Percentiles rank a stretch among this genome's conserved stretches.
Conservation (phyloP, 2,888 invertebrate genomes). For the Drosophila incognita region DNA sequence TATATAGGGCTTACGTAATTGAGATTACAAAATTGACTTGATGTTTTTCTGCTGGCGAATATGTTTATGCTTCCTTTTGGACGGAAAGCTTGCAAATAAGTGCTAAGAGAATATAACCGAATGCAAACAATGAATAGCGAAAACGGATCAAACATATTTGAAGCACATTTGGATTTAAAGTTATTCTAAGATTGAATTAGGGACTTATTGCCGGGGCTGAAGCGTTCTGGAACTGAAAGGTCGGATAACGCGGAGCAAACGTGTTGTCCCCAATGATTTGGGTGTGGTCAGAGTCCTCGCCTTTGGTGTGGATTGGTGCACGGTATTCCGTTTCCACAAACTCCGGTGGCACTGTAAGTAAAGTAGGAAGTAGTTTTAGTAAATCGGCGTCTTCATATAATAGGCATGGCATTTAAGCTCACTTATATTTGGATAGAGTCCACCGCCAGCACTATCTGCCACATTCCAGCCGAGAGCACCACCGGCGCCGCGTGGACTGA, state of each 20-base stretch:
- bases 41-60: constrained; percentile 28
- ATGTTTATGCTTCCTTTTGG: constrained; percentile 54
- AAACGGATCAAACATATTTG: constrained; percentile 14
- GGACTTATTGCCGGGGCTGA: constrained; percentile 85
- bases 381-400: no score
- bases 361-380: neutral
- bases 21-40: constrained; percentile 49
- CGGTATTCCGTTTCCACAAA: constrained; percentile 88
- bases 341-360: constrained; percentile 87
- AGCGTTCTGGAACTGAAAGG: constrained; percentile 87
- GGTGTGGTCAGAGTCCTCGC: constrained; percentile 88
- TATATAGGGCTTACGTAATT: constrained; percentile 17
- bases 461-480: constrained; percentile 85
- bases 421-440: constrained; percentile 86
- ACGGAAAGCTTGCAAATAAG: constrained; percentile 56
- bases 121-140: constrained; percentile 10
- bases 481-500: constrained; percentile 83
- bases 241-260: constrained; percentile 88
- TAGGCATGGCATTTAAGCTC: constrained; percentile 65
- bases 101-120: constrained; percentile 21
- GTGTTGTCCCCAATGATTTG: constrained; percentile 85
- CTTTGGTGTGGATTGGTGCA: constrained; percentile 88
- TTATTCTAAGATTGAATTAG: constrained; percentile 46
- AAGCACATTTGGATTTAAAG: constrained; percentile 4
- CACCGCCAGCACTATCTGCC: constrained; percentile 83